Percentiles rank a stretch among this genome's conserved stretches.
phyloP scores from a whole-genome alignment of 2,888 invertebrate genomes.

The Amiota minor region DNA sequence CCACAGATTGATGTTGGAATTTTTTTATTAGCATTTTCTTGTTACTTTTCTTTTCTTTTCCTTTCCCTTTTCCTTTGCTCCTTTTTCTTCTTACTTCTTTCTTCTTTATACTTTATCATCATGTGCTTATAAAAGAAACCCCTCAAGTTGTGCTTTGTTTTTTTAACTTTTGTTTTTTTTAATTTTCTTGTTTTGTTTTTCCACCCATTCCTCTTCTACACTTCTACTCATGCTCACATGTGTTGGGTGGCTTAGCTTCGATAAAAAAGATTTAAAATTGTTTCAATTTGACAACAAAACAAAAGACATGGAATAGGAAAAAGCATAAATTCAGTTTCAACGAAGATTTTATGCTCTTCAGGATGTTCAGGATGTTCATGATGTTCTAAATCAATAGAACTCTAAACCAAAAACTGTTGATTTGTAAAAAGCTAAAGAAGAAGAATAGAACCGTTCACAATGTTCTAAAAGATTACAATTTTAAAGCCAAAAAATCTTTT shows the following conservation, averaged over 20 bases:
- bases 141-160: not conserved
- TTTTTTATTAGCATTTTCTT: constrained; percentile 66
- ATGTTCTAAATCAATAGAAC: no score
- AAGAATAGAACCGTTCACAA: no score
- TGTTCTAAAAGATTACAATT: no score
- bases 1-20: constrained; percentile 68
- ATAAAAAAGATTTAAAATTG: constrained; percentile 68
- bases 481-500: no score
- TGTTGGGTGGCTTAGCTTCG: constrained; percentile 51
- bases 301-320: constrained; percentile 3
- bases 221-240: not conserved
- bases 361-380: no score
- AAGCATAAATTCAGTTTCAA: not conserved
- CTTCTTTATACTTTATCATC: not conserved
- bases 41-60: constrained; percentile 28
- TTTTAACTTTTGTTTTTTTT: constrained; percentile 3
- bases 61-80: constrained; percentile 50
- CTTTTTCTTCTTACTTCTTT: not conserved
- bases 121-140: not conserved
- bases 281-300: constrained; percentile 35
- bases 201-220: constrained; percentile 8
- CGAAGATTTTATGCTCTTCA: no score
- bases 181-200: constrained; percentile 16
- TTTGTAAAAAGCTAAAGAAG: not conserved
- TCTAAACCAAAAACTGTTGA: constrained; percentile 1